Evolutionary conservation across 2,113 vertebrate species (phyloP), one percentile per base, ranked within the genome.

Genomic region (Rhegmatorhina hoffmannsi): DNA sequence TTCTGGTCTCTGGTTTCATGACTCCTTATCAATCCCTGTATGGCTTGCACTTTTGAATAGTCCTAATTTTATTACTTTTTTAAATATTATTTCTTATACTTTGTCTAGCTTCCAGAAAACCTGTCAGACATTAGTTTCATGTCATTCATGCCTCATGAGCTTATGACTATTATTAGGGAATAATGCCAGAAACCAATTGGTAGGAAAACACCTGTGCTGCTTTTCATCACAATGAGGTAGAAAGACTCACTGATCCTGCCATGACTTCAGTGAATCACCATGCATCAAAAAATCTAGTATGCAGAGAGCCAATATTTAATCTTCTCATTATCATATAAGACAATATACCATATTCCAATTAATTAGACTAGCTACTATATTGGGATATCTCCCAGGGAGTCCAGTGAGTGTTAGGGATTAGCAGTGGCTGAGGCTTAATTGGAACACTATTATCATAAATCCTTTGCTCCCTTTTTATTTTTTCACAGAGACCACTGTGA

Each of bases 401-500:
- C 52, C 31, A 52, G 3, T 17, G 50, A 89, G 24, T 44, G 46
- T 43, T 58, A 66, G 36, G 3, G 4, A 91, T 82, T 28, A 88
- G 36, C 58, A 76, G n/a, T 76, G 64, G 28, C 46, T 33, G 6
- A 93, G 33, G 36, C 25, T 88, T 96, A 80, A 92, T 55, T 94
- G 50, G 75, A 92, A 80, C 0, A 0, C 13, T 53, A 29, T 90
- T 90, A 85, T 76, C 67, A 76, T 88, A 92, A 96, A 96, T 83
- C 58, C 49, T 52, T 91, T 0, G 0, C 50, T 89, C n/a, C 2
- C 1, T 59, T 94, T 89, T 89, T 78, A 87, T 89, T 96, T 52
- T 95, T 86, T 93, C 90, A 52, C 68, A 76, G 36, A 17, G 21
- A 80, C 70, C 8, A 59, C 70, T 86, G 63, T 93, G 92, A 85